Base-by-base conservation (phyloP, 2,113 vertebrate genomes). In the Enhydra lutris region DNA sequence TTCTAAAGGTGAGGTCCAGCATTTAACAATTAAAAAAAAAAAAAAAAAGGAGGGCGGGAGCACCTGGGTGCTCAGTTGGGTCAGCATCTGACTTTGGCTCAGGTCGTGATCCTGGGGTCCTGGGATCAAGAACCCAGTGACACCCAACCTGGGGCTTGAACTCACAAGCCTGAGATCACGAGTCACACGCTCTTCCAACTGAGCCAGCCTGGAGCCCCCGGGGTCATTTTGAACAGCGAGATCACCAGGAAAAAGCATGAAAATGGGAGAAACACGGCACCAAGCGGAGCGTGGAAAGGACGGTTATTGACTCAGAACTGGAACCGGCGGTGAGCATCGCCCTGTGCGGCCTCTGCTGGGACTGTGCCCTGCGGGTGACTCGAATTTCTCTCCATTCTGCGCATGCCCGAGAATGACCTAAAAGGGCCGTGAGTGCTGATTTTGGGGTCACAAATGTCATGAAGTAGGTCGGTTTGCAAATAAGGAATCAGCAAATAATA, bases 341-440 rank as follows among this genome's bases (percentile, higher is more conserved):
- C 71, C 23, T 15, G 42, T 10, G 7, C 26, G 1, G 23, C 15
- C 42, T 45, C 52, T 6, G 55, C 50, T 18, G 67, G 39, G 31
- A 47, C 29, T 1, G 0, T 0, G 20, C 12, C 0, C 1, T 17
- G 45, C 3, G 4, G 23, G 45, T 1, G 12, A 39, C 34, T 10
- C 29, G 9, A 23, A 10, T 24, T 47, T 39, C 76, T 6, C 65
- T 50, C 91, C 55, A 20, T 36, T 67, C 57, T 47, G 84, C 7
- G 3, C 2, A 1, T 10, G 94, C 8, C 50, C 21, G 1, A 4
- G 39, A 82, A 29, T 52, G 34, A 52, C 79, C 61, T 7, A 8
- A 2, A 39, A 21, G 23, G 3, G 34, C 8, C 9, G 3, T 42
- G 10, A 31, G n/a, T 21, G 11, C 1, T 12, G 50, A 67, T 17